phyloP scores from a whole-genome alignment of 2,113 vertebrate genomes.

The Tachysurus fulvidraco region DNA sequence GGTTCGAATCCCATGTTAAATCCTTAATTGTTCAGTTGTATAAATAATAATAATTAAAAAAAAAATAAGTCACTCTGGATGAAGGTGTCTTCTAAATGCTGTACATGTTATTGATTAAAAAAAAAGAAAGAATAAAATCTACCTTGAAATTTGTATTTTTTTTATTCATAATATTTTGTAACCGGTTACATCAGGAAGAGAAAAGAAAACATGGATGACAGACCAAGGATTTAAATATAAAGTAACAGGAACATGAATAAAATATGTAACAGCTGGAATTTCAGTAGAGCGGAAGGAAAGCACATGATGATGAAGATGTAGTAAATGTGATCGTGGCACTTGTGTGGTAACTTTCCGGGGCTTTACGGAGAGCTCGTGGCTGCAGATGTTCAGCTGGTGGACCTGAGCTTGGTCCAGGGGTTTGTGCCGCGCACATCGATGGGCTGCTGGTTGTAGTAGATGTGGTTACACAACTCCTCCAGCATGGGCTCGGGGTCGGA shows the following conservation, averaged over 20 bases:
- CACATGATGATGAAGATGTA: background rate
- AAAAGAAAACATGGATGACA: background rate
- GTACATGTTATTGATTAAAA: too few species aligned
- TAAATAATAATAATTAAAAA: too few species aligned
- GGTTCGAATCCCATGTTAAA: too few species aligned
- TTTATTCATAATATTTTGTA: background rate
- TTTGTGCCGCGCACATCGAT: slow-evolving; percentile 87
- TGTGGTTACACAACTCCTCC: slow-evolving; percentile 88
- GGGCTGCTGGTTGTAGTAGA: slow-evolving; percentile 81
- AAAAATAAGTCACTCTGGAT: too few species aligned
- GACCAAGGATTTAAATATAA: background rate
- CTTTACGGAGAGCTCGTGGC: background rate
- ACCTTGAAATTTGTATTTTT: background rate
- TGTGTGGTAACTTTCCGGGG: background rate
- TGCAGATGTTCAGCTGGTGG: slow-evolving; percentile 74
- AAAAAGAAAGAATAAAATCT: background rate
- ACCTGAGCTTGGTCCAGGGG: slow-evolving; percentile 87
- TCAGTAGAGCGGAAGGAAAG: background rate
- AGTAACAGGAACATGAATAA: background rate
- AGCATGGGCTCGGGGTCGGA: slow-evolving; percentile 91
- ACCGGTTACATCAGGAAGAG: background rate
- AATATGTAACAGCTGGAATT: background rate
- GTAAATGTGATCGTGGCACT: background rate
- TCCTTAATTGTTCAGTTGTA: too few species aligned
- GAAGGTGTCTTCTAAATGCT: too few species aligned